Evolutionary conservation across 1,140 invertebrate genomes (phyloP).

Genomic region (Drusus annulatus): DNA sequence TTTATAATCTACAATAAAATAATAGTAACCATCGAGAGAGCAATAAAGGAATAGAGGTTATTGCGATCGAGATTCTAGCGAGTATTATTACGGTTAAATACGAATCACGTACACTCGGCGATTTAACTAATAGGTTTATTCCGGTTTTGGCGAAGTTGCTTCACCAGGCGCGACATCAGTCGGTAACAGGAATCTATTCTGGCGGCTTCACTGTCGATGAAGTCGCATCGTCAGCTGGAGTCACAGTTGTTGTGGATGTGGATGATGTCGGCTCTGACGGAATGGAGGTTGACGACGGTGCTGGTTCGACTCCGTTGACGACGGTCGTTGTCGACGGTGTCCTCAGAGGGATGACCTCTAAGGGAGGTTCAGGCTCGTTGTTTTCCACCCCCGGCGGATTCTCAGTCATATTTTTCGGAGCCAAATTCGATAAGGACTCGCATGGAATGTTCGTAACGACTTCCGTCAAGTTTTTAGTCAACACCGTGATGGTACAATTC

Average conservation of each 20-base stretch:
- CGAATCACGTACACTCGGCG: conserved; percentile 8
- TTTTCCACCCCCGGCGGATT: background rate
- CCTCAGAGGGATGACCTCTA: conserved; percentile 44
- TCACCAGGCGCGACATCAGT: background rate
- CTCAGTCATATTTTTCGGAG: conserved; percentile 40
- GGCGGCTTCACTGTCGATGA: background rate
- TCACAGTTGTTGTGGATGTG: background rate
- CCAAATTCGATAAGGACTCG: conserved; percentile 61
- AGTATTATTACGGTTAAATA: background rate
- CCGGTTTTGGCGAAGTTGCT: background rate
- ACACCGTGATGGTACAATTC: conserved; percentile 68
- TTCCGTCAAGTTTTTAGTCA: conserved; percentile 66
- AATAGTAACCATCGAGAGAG: background rate
- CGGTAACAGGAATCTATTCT: no score
- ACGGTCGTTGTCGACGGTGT: conserved; percentile 35
- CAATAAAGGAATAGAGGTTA: background rate
- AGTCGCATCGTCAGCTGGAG: background rate
- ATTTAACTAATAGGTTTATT: conserved; percentile 18
- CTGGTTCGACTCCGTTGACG: background rate
- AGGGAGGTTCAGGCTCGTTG: conserved; percentile 23
- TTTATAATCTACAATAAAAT: no score
- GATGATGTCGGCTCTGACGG: background rate
- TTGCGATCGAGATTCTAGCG: background rate
- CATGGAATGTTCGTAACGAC: conserved; percentile 70
- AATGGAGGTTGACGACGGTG: conserved; percentile 11